phyloP scores from a whole-genome alignment of 2,113 vertebrate genomes.

The Seriola dumerili region DNA sequence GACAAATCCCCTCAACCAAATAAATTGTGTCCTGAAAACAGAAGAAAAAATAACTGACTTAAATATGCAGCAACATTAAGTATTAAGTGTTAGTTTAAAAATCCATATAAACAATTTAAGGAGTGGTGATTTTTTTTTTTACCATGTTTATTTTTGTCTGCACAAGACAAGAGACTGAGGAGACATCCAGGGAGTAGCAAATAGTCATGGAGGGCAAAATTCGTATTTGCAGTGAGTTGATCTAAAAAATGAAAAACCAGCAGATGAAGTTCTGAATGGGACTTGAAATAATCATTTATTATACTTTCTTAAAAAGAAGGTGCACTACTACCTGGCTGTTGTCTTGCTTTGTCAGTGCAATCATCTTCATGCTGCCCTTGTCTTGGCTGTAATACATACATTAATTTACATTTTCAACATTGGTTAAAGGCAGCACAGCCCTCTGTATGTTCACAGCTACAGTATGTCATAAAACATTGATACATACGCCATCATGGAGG shows the following conservation, averaged over 20 bases:
- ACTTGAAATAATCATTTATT: background rate
- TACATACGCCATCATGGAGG: conserved; percentile 83
- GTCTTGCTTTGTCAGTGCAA: conserved; percentile 85
- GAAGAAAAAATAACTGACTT: background rate
- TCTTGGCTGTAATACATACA: conserved; percentile 85
- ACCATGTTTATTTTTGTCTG: conserved; percentile 91
- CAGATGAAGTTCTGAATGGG: background rate
- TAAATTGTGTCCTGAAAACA: conserved; percentile 91
- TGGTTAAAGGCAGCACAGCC: background rate
- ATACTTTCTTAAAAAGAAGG: background rate
- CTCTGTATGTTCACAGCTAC: background rate
- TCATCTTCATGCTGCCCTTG: conserved; percentile 89
- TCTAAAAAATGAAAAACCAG: conserved; percentile 75
- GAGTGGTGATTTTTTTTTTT: background rate
- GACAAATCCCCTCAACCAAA: conserved; percentile 91
- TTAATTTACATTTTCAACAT: background rate
- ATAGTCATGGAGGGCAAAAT: conserved; percentile 88
- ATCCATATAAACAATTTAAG: background rate
- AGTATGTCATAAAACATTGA: background rate
- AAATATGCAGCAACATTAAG: background rate
- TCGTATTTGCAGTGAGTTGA: conserved; percentile 89
- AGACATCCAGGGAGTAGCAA: conserved; percentile 92
- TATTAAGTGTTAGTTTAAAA: background rate
- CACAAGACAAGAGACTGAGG: conserved; percentile 88
- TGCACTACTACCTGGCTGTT: conserved; percentile 84